phyloP scores from a whole-genome alignment of 2,888 invertebrate species.

The Napeogenes sylphis region DNA sequence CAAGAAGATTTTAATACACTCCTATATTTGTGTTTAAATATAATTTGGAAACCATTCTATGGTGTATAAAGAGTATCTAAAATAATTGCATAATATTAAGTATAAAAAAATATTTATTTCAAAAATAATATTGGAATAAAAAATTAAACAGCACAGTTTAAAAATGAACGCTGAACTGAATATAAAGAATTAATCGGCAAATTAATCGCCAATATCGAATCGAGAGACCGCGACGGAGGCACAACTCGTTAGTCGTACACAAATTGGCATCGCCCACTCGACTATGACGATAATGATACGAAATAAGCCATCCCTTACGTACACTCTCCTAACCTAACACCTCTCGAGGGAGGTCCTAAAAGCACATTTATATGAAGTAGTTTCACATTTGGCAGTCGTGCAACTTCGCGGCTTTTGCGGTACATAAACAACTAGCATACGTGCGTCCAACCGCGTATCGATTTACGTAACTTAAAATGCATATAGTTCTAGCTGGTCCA shows the following conservation, averaged over 20 bases:
- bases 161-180: conserved; percentile 7
- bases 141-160: too few relatives aligned
- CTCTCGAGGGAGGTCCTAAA: conserved; percentile 68
- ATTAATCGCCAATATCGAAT: conserved; percentile 55
- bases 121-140: too few relatives aligned
- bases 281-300: conserved; percentile 68
- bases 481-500: conserved; percentile 67
- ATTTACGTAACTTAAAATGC: conserved; percentile 73
- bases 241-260: conserved; percentile 61
- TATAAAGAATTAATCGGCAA: conserved; percentile 9
- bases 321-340: conserved; percentile 62
- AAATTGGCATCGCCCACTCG: conserved; percentile 65
- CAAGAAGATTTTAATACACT: too few relatives aligned
- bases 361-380: conserved; percentile 58
- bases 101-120: too few relatives aligned
- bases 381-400: conserved; percentile 68
- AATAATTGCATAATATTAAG: too few relatives aligned
- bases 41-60: too few relatives aligned
- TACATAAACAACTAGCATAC: conserved; percentile 72
- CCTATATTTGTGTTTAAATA: too few relatives aligned
- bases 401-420: conserved; percentile 71
- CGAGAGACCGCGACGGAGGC: conserved; percentile 55
- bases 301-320: conserved; percentile 58
- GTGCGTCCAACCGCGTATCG: conserved; percentile 67
- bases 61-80: too few relatives aligned